Conservation (phyloP, 2,888 invertebrate species). For the Cephus sareptanus region DNA sequence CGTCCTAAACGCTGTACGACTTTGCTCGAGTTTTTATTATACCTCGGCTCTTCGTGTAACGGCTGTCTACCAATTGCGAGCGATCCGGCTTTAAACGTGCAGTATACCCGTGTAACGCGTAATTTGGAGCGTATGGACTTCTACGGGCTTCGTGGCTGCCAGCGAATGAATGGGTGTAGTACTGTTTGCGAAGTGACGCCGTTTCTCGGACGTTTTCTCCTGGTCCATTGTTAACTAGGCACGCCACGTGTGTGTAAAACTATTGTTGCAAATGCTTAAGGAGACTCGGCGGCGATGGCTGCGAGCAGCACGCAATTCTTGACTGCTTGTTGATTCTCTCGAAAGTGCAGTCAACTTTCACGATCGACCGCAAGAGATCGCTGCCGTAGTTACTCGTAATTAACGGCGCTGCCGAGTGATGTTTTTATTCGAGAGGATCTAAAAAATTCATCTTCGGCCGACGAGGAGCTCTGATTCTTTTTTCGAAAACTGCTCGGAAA, state of each 20-base stretch:
- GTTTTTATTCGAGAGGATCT: not conserved
- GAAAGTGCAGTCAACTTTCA: not conserved
- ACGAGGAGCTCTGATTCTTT: not conserved
- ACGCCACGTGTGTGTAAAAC: not conserved
- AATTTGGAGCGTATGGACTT: not conserved
- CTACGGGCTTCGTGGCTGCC: not conserved
- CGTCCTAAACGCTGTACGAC: rapidly evolving
- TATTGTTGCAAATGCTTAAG: not conserved
- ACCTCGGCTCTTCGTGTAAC: not conserved
- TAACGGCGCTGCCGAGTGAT: not conserved
- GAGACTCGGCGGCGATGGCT: not conserved
- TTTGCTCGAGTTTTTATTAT: not conserved
- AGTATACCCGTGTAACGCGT: not conserved
- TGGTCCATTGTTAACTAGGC: not conserved
- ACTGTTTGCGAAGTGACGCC: not conserved
- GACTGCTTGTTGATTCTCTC: not conserved
- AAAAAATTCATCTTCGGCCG: not conserved
- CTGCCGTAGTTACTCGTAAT: not conserved
- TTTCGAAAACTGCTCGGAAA: not conserved
- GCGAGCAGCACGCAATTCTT: not conserved
- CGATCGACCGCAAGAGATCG: not conserved
- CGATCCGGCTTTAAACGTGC: not conserved
- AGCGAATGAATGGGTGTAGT: not conserved
- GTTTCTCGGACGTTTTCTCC: not conserved
- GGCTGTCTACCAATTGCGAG: not conserved